Evolutionary conservation across 2,888 invertebrate genomes (phyloP), one percentile per base, ranked within the genome.

Genomic region (Agriotes lineatus): DNA sequence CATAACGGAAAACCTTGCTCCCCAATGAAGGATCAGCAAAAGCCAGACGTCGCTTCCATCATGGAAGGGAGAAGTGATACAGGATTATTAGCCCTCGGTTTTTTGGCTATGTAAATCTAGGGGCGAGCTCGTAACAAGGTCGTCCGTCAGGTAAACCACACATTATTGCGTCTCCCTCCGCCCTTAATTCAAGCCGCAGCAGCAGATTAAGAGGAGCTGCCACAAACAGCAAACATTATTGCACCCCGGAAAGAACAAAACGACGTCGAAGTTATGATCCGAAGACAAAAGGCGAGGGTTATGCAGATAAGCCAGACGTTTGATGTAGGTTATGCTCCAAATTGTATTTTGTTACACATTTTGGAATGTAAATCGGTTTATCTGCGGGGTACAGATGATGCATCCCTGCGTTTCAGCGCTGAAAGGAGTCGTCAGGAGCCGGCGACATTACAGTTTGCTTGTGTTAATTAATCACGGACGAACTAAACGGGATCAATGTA

Each of bases 341-440:
- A 45, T 45, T 18, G 16, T 45, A 61, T 61, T 59, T 61, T 61
- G 48, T 48, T 61, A 50, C 37, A 52, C 52, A 39, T 61, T 60
- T 61, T 61, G 61, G n/a, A 52, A 48, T 60, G 48, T 33, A 60
- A 60, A 60, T 60, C 59, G 20, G 48, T 33, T 60, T 60, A 60
- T 60, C 33, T 45, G 35, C 18, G 48, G 2, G 19, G 16, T 18
- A 19, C 25, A 42, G 37, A 42, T 42, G 59, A 56, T 44, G 35
- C 58, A 58, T 25, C n/a, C 9, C 10, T 44, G 35, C 39, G 37
- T 14, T 12, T 22, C 19, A 9, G 19, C 1, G n/a, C 4, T 4
- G n/a, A 33, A 33, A 33, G 25, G 50, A 30, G n/a, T 18, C 14
- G 14, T 52, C 33, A 12, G 18, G 6, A 16, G 18, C 33, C n/a